phyloP scores from a whole-genome alignment of 2,888 invertebrate species.

The Neoitamus cyanurus region DNA sequence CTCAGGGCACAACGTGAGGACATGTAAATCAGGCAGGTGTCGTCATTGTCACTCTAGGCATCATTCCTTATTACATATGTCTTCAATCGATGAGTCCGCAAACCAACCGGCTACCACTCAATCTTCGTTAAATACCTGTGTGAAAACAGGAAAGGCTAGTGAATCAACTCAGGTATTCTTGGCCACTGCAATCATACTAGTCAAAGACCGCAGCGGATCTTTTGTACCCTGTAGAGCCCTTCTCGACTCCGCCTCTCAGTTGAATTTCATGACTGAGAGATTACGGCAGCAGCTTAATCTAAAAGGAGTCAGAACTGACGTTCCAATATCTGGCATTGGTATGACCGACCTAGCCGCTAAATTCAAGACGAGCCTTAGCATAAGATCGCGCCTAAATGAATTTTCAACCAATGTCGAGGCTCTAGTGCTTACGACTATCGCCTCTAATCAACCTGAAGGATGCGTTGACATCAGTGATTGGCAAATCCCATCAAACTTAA shows the following conservation, averaged over 20 bases:
- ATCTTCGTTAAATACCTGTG: not conserved
- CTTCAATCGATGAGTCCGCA: no score
- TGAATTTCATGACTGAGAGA: not conserved
- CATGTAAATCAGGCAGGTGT: not conserved
- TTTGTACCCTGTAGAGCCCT: not conserved
- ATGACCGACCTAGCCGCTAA: no score
- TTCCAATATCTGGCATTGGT: not conserved
- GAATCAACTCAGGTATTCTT: not conserved
- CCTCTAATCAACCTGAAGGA: no score
- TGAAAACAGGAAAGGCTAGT: not conserved
- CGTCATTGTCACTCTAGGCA: not conserved
- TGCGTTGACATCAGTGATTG: no score
- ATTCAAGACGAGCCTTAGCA: no score
- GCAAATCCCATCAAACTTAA: no score
- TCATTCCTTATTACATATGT: not conserved
- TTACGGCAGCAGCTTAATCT: not conserved
- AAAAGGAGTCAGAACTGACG: not conserved
- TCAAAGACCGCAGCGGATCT: not conserved
- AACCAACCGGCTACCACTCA: no score
- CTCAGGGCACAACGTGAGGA: not conserved
- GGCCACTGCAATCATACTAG: not conserved
- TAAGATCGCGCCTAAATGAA: no score
- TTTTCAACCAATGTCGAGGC: no score
- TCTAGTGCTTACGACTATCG: no score
- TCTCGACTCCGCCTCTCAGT: constrained; percentile 3